phyloP scores from a whole-genome alignment of 1,140 invertebrate species.

The Doryteuthis pealeii region DNA sequence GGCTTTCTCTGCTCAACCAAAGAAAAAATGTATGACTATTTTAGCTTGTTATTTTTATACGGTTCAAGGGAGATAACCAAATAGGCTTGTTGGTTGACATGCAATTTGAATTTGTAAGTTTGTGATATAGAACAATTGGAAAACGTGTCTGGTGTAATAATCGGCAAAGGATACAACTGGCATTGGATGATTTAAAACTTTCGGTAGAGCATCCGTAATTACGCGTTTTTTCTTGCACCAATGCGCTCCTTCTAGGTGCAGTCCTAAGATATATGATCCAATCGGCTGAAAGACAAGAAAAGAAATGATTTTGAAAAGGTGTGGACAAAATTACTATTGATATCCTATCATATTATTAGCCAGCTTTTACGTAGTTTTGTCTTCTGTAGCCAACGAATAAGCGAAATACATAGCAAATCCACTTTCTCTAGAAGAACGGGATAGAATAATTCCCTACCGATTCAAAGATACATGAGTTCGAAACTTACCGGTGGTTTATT shows the following conservation, averaged over 20 bases:
- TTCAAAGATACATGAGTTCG: neutral
- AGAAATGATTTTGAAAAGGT: neutral
- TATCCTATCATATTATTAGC: neutral
- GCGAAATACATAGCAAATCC: neutral
- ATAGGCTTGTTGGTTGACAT: neutral
- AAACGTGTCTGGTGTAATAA: neutral
- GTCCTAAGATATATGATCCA: slow-evolving; percentile 57
- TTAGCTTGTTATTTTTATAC: neutral
- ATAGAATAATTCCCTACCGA: no score
- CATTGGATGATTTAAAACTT: slow-evolving; percentile 56
- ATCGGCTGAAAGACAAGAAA: slow-evolving; percentile 39
- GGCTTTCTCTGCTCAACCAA: neutral
- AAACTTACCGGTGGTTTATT: neutral
- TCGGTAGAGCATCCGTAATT: slow-evolving; percentile 53
- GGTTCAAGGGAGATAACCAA: neutral
- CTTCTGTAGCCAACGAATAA: no score
- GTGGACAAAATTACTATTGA: neutral
- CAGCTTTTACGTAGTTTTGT: neutral
- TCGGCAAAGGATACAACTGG: slow-evolving; percentile 57
- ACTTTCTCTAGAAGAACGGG: neutral
- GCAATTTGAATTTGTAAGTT: neutral
- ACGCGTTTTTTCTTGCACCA: slow-evolving; percentile 50
- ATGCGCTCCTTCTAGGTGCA: slow-evolving; percentile 59
- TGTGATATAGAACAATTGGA: neutral
- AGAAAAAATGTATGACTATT: neutral